Percentiles rank a stretch among this genome's conserved stretches.
Evolutionary conservation across 2,888 invertebrate genomes (phyloP).

Genomic region (Megalurothrips usitatus): DNA sequence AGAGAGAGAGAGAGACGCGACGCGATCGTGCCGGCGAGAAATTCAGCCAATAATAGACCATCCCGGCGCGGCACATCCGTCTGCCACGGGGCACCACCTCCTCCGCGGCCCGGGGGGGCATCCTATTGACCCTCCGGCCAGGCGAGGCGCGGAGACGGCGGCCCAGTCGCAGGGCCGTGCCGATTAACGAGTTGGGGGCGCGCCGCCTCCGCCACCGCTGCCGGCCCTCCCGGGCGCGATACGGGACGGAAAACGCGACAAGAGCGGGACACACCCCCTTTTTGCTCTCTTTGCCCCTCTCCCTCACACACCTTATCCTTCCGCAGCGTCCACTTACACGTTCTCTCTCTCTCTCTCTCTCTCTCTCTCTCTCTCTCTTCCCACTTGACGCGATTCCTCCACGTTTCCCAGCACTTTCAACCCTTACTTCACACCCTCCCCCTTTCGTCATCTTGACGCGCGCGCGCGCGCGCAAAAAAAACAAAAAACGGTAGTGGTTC

Average conservation of each 20-base stretch:
- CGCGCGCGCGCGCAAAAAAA: too few relatives aligned
- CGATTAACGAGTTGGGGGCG: too few relatives aligned
- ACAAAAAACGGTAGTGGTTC: too few relatives aligned
- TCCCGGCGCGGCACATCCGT: background rate
- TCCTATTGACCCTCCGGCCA: background rate
- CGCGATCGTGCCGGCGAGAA: background rate
- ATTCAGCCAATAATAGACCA: conserved; percentile 12
- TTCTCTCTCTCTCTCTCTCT: background rate
- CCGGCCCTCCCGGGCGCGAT: too few relatives aligned
- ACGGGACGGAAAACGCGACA: background rate
- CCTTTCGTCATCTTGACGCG: background rate
- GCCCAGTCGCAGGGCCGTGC: background rate
- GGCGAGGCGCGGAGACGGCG: background rate
- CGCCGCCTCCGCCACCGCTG: too few relatives aligned
- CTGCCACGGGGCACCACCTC: too few relatives aligned
- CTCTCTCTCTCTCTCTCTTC: background rate
- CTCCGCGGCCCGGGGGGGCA: background rate
- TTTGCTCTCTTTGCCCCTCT: background rate
- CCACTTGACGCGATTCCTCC: background rate
- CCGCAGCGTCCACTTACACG: background rate
- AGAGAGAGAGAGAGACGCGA: background rate
- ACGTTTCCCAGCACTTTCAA: background rate
- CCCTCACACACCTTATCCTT: background rate
- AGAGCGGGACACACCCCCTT: background rate
- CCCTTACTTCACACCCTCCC: background rate